Base-by-base conservation (phyloP, 2,113 vertebrate species). In the Mus pahari region DNA sequence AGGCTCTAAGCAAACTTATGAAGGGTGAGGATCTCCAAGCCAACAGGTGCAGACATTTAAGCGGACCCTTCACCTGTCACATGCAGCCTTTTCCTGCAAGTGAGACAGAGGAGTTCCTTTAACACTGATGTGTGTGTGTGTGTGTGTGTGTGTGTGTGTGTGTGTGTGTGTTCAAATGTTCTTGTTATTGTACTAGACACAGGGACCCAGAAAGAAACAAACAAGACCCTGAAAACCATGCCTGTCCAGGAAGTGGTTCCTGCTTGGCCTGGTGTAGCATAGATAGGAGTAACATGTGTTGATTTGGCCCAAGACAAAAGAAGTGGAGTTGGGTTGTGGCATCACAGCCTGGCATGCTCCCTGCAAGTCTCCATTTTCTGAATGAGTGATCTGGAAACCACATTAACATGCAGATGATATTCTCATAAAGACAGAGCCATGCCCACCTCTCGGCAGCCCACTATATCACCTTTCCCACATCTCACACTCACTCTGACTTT, bases 11-110 rank as follows among this genome's bases (percentile, higher is more conserved):
- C 42, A 94, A 92, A 97, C 96, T 92, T 95, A 90, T 89, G 86
- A 96, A 93, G 81, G 58, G 81, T 60, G 36, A 66, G n/a, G 39
- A 93, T 90, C 89, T 64, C 64, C 28, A 58, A 31, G 7, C 66
- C 81, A 94, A 90, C 81, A 97, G 90, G 94, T 97, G 86, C 71
- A 94, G 88, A 95, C 93, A 96, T 1, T 3, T 89, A 90, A 98
- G 87, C 95, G 79, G 74, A 94, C 88, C 53, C 58, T 94, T 96
- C 39, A 96, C 75, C 88, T 93, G 88, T 92, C 96, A 90, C 28
- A 74, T 3, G 39, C 70, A 93, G 79, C 66, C 33, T 90, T 96
- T 94, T 97, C 95, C 95, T 96, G 95, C 20, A 94, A 92, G 71
- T 82, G 42, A 94, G 50, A 81, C 70, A 62, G 20, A 90, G 24